These are phyloP conservation scores for Gila robusta DNA, from an alignment of 2,797 vertebrate species.

Conservation along the genomic window DNA sequence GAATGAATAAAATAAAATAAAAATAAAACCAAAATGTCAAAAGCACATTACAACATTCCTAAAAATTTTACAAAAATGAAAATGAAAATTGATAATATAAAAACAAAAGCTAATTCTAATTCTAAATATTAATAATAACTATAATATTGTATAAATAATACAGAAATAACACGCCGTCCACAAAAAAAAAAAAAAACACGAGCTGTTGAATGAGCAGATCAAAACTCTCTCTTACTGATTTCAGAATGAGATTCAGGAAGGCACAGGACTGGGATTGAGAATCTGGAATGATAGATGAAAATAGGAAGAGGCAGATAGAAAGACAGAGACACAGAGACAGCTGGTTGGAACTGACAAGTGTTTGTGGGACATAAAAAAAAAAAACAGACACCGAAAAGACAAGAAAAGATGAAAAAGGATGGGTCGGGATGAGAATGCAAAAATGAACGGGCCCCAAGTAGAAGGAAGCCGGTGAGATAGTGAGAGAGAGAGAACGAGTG, in stretches of 20 bases:
- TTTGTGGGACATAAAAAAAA: constrained; percentile 31
- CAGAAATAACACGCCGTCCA: neutral
- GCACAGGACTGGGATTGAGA: constrained; percentile 18
- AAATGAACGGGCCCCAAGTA: neutral
- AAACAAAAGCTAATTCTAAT: neutral
- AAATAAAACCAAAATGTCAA: no score
- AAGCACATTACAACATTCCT: neutral
- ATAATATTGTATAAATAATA: neutral
- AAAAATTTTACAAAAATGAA: neutral
- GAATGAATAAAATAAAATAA: no score
- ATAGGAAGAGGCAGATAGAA: constrained; percentile 33
- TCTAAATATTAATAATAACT: neutral
- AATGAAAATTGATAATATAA: neutral
- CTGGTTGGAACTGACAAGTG: constrained; percentile 42
- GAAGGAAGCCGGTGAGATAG: constrained; percentile 4
- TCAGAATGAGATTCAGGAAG: constrained; percentile 43
- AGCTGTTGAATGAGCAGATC: neutral
- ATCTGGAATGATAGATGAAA: constrained; percentile 49
- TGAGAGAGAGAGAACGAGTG: neutral
- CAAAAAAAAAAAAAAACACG: neutral
- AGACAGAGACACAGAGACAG: constrained; percentile 30
- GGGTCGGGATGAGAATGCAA: constrained; percentile 9
- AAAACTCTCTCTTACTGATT: constrained; percentile 32
- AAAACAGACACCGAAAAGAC: constrained; percentile 6
- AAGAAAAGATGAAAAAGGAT: constrained; percentile 32